phyloP scores from a whole-genome alignment of 2,888 invertebrate species.

The Mesopsocus fuscifrons region DNA sequence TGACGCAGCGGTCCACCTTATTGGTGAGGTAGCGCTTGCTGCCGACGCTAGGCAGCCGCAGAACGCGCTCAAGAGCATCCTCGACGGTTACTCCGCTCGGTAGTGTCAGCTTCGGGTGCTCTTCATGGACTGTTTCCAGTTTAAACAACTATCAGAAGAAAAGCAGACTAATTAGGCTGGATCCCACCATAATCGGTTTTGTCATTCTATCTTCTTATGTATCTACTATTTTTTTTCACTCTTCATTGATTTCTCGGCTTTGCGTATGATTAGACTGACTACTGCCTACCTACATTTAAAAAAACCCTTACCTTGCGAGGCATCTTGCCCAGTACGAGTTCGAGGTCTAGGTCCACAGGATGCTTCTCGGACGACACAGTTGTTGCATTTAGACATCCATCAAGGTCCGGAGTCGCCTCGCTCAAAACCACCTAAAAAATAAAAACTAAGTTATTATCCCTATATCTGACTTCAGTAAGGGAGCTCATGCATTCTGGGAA shows the following conservation, averaged over 20 bases:
- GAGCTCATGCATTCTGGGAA: too few relatives aligned
- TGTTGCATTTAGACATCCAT: constrained; percentile 13
- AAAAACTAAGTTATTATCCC: too few relatives aligned
- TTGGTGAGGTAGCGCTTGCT: constrained; percentile 91
- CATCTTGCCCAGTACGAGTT: constrained; percentile 77
- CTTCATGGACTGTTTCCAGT: constrained; percentile 30
- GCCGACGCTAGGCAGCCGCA: constrained; percentile 76
- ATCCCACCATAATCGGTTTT: too few relatives aligned
- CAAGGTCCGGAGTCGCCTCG: constrained; percentile 10
- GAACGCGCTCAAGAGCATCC: constrained; percentile 54
- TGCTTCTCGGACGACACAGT: constrained; percentile 28
- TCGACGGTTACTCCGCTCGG: constrained; percentile 38
- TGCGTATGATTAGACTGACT: too few relatives aligned
- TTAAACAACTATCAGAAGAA: constrained; percentile 31
- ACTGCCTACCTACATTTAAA: background rate
- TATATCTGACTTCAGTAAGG: too few relatives aligned
- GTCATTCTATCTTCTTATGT: too few relatives aligned
- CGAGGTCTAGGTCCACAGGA: constrained; percentile 77
- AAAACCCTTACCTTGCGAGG: constrained; percentile 40
- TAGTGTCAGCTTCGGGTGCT: constrained; percentile 32
- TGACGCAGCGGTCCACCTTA: constrained; percentile 89
- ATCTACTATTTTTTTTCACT: too few relatives aligned
- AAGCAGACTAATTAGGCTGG: background rate
- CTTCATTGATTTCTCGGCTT: too few relatives aligned
- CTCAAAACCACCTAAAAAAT: constrained; percentile 10